A percentile compares a stretch with the other conserved stretches of the same genome.
phyloP scores from a whole-genome alignment of 2,797 vertebrate genomes.

The Onychomys arenicola region DNA sequence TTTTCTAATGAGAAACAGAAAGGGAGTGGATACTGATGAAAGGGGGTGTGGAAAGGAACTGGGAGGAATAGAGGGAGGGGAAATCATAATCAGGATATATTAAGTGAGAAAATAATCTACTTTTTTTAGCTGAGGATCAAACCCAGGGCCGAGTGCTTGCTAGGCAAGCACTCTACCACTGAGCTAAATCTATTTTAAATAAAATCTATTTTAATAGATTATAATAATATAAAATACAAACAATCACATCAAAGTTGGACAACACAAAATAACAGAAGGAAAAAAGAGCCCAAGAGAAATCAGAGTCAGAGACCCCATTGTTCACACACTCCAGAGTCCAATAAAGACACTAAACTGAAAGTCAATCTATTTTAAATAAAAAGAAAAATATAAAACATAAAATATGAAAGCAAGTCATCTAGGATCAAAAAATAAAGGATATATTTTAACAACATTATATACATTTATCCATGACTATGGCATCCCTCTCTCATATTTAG shows the following conservation, averaged over 20 bases:
- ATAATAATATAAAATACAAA: not conserved
- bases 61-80: not conserved
- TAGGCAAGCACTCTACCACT: too few relatives aligned
- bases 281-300: not conserved
- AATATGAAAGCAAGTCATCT: not conserved
- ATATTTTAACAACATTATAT: not conserved
- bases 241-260: not conserved
- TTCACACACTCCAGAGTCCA: not conserved
- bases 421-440: not conserved
- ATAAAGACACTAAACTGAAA: not conserved
- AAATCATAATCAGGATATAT: not conserved
- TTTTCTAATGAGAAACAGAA: not conserved
- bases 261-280: not conserved
- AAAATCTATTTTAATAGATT: too few relatives aligned
- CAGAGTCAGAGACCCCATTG: not conserved
- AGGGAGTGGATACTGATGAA: not conserved
- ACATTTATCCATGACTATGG: not conserved
- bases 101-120: not conserved
- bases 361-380: not conserved
- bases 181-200: too few relatives aligned
- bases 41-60: accelerated
- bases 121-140: too few relatives aligned
- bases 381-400: not conserved
- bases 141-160: too few relatives aligned
- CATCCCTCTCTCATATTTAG: not conserved